A percentile compares a stretch with the other conserved stretches of the same genome.
These are phyloP conservation scores for Nibea coibor DNA, from an alignment of 2,113 vertebrate species.

Conservation along the genomic window DNA sequence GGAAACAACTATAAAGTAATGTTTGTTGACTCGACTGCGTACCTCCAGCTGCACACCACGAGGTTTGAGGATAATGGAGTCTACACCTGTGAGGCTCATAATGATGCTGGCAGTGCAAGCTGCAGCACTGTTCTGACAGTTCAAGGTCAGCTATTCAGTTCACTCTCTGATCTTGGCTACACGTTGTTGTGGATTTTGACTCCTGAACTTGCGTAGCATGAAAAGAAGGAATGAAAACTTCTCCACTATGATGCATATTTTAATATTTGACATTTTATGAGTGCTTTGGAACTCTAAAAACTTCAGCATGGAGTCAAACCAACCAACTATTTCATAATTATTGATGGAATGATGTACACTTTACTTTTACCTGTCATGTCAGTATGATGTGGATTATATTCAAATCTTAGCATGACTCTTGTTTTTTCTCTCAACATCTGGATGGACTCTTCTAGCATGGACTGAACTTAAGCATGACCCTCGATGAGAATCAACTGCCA, in stretches of 20 bases:
- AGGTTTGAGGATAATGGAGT: constrained; percentile 88
- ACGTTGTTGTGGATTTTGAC: not conserved
- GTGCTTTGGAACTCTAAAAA: not conserved
- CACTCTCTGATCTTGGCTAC: not conserved
- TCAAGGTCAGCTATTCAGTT: constrained; percentile 89
- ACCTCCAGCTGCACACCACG: constrained; percentile 88
- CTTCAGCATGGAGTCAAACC: constrained; percentile 7
- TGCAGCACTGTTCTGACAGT: constrained; percentile 91
- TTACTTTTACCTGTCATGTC: not conserved
- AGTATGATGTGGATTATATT: not conserved
- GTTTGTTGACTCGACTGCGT: constrained; percentile 87
- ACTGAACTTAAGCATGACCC: constrained; percentile 49
- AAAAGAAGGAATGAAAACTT: constrained; percentile 17
- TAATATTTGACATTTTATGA: not conserved
- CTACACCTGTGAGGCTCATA: constrained; percentile 95
- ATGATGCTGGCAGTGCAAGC: constrained; percentile 92
- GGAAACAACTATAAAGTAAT: constrained; percentile 88
- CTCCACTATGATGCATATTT: not conserved
- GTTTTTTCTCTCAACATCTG: not conserved
- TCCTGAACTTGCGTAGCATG: constrained; percentile 42
- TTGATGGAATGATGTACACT: not conserved
- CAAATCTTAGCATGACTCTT: constrained; percentile 20
- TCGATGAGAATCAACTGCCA: not conserved
- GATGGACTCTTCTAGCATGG: constrained; percentile 43
- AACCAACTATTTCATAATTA: not conserved